phyloP scores from a whole-genome alignment of 1,140 invertebrate genomes.

The Spodoptera frugiperda region DNA sequence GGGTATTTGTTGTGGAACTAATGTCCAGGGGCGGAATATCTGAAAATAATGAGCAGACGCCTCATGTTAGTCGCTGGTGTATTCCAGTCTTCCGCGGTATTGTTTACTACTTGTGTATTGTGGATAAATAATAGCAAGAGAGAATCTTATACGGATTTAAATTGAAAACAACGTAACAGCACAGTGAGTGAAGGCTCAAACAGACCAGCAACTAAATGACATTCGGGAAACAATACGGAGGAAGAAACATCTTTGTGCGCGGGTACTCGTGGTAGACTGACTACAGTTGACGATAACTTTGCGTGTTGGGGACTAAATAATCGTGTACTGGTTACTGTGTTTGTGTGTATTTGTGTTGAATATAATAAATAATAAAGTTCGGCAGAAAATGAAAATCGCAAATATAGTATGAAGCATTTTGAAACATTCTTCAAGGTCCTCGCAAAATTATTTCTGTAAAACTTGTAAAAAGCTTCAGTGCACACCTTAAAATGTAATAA shows the following conservation, averaged over 20 bases:
- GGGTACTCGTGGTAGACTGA: background rate
- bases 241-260: constrained; percentile 19
- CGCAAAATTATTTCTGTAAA: constrained; percentile 61
- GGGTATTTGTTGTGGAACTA: constrained; percentile 83
- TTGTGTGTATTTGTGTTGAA: constrained; percentile 25
- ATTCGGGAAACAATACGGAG: constrained; percentile 17
- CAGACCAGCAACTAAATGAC: constrained; percentile 68
- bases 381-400: constrained; percentile 47
- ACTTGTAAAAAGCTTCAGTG: constrained; percentile 70
- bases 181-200: constrained; percentile 63
- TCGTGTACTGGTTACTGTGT: constrained; percentile 41
- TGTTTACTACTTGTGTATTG: constrained; percentile 4
- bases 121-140: too few species aligned
- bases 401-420: constrained; percentile 61
- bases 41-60: constrained; percentile 84
- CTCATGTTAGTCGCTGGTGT: constrained; percentile 78
- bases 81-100: constrained; percentile 60
- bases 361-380: constrained; percentile 33
- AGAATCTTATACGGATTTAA: background rate
- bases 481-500: constrained; percentile 68
- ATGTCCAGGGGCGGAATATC: constrained; percentile 85
- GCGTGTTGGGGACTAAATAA: constrained; percentile 22
- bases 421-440: constrained; percentile 57
- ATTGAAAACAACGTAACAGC: constrained; percentile 1
- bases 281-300: background rate